Conservation (phyloP, 2,797 vertebrate species). For the Myotis pilosus region DNA sequence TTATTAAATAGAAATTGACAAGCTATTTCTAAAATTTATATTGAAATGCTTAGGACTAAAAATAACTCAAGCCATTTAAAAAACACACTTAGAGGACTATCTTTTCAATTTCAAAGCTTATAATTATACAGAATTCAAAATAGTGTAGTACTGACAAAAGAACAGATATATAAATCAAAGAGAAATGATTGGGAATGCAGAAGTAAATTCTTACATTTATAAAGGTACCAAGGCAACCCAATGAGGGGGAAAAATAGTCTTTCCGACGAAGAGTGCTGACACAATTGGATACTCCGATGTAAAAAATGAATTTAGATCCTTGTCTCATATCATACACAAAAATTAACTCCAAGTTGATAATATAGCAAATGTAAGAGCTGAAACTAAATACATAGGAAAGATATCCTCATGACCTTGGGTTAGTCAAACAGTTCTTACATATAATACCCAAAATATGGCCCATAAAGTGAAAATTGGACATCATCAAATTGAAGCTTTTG, state of each 20-base stretch:
- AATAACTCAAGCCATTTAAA: slow-evolving; percentile 12
- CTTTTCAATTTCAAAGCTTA: background rate
- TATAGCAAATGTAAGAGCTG: background rate
- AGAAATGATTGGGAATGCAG: background rate
- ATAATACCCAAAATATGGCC: background rate
- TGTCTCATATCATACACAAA: slow-evolving; percentile 2
- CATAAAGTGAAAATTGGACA: background rate
- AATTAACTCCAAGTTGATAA: slow-evolving; percentile 30
- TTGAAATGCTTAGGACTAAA: background rate
- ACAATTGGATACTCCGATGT: background rate
- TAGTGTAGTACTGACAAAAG: background rate
- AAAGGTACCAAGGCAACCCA: background rate
- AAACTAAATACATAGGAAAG: background rate
- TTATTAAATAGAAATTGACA: background rate
- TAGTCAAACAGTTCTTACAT: background rate
- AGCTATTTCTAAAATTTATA: background rate
- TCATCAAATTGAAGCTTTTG: background rate
- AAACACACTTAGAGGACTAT: background rate
- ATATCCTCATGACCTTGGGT: background rate
- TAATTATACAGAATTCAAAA: slow-evolving; percentile 19
- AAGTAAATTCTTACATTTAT: background rate
- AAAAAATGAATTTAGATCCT: slow-evolving; percentile 17
- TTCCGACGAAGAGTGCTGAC: slow-evolving; percentile 18
- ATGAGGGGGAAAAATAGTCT: background rate
- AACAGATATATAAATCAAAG: background rate